phyloP scores from a whole-genome alignment of 30 jellyfish, hydroid and myxozoan genomes.

The Pelagia noctiluca region DNA sequence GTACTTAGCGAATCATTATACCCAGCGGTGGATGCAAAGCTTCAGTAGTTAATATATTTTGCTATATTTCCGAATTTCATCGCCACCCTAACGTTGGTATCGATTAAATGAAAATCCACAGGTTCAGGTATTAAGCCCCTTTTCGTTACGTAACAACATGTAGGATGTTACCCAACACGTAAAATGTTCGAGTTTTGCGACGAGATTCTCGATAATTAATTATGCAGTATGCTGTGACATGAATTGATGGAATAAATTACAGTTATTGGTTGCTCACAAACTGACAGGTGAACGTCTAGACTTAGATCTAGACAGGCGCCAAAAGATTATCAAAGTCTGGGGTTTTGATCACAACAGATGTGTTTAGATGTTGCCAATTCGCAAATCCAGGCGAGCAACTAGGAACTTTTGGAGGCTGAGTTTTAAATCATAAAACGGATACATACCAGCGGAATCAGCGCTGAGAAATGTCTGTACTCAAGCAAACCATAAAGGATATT shows the following conservation, averaged over 20 bases:
- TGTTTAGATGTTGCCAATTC: neutral
- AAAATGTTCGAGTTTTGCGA: neutral
- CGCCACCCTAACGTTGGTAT: neutral
- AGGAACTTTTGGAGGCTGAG: neutral
- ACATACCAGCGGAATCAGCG: neutral
- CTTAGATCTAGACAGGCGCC: neutral
- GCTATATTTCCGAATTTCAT: neutral
- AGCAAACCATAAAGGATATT: neutral
- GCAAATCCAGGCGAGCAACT: slow-evolving; percentile 1
- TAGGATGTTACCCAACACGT: neutral
- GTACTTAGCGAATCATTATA: too few relatives aligned
- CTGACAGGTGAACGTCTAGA: neutral
- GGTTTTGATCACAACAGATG: neutral
- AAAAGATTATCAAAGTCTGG: neutral
- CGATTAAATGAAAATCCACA: neutral
- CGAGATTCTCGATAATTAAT: neutral
- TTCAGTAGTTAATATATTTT: too few relatives aligned
- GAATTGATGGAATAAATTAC: neutral
- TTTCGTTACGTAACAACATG: neutral
- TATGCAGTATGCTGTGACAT: neutral
- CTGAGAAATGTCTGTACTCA: neutral
- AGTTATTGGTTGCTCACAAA: neutral
- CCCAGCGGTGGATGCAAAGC: too few relatives aligned
- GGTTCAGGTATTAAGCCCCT: neutral
- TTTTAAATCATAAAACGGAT: neutral